Evolutionary conservation across 2,888 invertebrate genomes (phyloP).

Genomic region (Acanthosepion lycidas): DNA sequence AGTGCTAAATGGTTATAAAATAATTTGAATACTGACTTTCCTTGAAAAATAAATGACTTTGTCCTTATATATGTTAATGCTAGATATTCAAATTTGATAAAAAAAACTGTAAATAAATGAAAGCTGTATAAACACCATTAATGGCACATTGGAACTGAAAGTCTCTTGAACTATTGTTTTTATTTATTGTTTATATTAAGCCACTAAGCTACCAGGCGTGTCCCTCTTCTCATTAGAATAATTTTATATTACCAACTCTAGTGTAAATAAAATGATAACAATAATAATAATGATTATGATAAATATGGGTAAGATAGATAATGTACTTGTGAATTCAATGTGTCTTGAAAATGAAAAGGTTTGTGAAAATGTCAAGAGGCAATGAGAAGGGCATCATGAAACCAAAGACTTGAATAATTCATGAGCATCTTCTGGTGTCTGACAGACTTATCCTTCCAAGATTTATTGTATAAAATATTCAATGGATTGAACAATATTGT

Average conservation of each 20-base stretch:
- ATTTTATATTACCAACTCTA: not conserved
- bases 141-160: not conserved
- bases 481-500: constrained; percentile 33
- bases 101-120: not conserved
- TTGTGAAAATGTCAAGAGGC: constrained; percentile 20
- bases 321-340: not conserved
- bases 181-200: not conserved
- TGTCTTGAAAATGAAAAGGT: constrained; percentile 33
- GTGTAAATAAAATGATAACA: not conserved
- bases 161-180: not conserved
- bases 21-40: too few relatives aligned
- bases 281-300: not conserved
- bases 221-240: not conserved
- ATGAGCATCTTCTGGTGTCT: not conserved
- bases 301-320: not conserved
- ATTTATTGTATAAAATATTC: constrained; percentile 33
- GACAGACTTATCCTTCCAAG: constrained; percentile 17
- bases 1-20: too few relatives aligned
- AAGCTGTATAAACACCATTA: not conserved
- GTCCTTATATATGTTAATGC: not conserved
- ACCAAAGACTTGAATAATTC: constrained; percentile 22
- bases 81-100: not conserved
- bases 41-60: too few relatives aligned
- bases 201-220: not conserved
- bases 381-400: constrained; percentile 6